Conservation (phyloP, 2,888 invertebrate genomes). For the Pyrochroa serraticornis region DNA sequence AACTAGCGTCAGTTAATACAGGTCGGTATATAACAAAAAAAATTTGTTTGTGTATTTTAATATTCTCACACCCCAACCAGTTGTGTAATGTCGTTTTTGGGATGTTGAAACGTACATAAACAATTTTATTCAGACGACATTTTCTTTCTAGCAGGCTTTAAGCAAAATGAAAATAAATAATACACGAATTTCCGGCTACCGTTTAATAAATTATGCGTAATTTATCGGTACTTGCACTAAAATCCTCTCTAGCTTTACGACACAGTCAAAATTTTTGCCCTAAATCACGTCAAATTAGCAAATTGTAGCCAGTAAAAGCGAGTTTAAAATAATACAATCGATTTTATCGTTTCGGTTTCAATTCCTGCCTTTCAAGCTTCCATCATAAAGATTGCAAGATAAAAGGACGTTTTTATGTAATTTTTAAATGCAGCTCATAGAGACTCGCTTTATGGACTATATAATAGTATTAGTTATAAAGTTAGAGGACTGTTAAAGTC, state of each 20-base stretch:
- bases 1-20: conserved; percentile 39
- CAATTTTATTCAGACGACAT: conserved; percentile 24
- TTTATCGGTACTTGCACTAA: conserved; percentile 1
- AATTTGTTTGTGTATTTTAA: conserved; percentile 46
- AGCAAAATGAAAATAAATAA: conserved; percentile 20
- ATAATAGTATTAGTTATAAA: conserved; percentile 47
- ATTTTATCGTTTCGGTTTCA: conserved; percentile 7
- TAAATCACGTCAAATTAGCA: neutral
- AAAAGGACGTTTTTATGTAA: conserved; percentile 38
- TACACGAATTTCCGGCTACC: conserved; percentile 17
- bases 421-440: conserved; percentile 34
- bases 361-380: conserved; percentile 12
- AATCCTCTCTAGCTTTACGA: conserved; percentile 2
- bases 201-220: conserved; percentile 16
- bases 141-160: neutral
- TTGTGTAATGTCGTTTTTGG: conserved; percentile 20
- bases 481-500: conserved; percentile 51
- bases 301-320: conserved; percentile 3
- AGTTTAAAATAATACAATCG: conserved; percentile 1
- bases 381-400: conserved; percentile 29
- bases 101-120: conserved; percentile 26
- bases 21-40: conserved; percentile 40
- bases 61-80: conserved; percentile 43
- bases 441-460: conserved; percentile 42
- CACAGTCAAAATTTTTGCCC: neutral